These are phyloP conservation scores for Vulpes vulpes DNA, from an alignment of 2,113 vertebrate genomes.

Conservation along the genomic window DNA sequence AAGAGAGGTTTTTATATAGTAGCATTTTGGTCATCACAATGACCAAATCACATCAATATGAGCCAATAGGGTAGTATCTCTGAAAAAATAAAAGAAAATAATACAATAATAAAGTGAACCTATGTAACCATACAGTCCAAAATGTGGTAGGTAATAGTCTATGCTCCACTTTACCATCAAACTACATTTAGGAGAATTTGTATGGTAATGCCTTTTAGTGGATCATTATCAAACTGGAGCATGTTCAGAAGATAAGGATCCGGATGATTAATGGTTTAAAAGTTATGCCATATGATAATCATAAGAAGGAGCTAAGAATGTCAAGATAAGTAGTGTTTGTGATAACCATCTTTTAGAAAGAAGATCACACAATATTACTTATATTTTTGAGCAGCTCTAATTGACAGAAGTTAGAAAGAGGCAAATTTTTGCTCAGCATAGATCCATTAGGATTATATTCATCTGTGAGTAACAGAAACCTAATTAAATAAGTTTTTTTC, in stretches of 20 bases:
- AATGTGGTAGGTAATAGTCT: not conserved
- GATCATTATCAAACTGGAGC: not conserved
- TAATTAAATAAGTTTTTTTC: not conserved
- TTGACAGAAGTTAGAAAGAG: not conserved
- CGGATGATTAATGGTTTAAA: not conserved
- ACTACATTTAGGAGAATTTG: not conserved
- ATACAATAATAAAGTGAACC: not conserved
- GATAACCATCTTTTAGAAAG: not conserved
- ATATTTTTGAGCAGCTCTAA: not conserved
- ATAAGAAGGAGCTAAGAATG: not conserved
- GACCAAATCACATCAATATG: not conserved
- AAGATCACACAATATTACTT: not conserved
- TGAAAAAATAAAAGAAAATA: not conserved
- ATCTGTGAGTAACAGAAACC: constrained; percentile 37
- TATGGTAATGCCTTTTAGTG: not conserved
- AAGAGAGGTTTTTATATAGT: not conserved
- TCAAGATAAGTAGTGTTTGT: not conserved
- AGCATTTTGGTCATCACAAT: not conserved
- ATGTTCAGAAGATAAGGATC: not conserved
- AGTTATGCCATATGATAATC: not conserved
- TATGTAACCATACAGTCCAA: not conserved
- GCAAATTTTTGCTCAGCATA: not conserved
- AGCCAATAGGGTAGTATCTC: not conserved
- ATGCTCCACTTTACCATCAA: not conserved
- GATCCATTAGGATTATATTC: not conserved